These are phyloP conservation scores for Pantala flavescens DNA, from an alignment of 1,140 invertebrate species.

Conservation along the genomic window DNA sequence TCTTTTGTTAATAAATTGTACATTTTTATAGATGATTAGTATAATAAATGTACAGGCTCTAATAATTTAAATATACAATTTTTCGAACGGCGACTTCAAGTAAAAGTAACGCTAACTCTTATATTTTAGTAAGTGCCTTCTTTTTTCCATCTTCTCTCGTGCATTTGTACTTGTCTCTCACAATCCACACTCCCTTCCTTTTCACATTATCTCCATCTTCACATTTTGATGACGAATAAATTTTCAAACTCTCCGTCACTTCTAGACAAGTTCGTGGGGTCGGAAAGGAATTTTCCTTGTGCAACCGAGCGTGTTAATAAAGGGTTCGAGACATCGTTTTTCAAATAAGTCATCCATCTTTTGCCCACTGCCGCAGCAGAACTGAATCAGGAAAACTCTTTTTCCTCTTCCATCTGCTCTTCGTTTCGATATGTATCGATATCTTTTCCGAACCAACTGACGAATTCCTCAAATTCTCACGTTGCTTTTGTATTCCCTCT, in stretches of 20 bases:
- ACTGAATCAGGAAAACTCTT: no score
- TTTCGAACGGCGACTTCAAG: no score
- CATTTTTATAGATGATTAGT: no score
- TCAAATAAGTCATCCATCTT: neutral
- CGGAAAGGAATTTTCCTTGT: neutral
- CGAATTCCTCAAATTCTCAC: no score
- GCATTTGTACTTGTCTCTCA: neutral
- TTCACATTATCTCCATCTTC: neutral
- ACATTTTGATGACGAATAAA: neutral
- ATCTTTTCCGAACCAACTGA: no score
- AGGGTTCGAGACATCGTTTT: conserved; percentile 1
- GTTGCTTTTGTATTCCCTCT: no score
- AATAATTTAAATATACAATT: no score
- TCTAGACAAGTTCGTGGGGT: neutral
- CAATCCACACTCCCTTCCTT: neutral
- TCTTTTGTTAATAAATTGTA: no score
- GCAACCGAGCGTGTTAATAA: neutral
- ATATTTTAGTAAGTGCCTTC: neutral
- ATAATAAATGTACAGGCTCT: no score
- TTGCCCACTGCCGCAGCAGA: neutral
- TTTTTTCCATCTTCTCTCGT: neutral
- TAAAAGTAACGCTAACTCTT: no score
- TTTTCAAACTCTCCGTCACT: neutral
- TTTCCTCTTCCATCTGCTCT: no score
- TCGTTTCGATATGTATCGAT: no score